These are phyloP conservation scores for Mormyrops attenuatus DNA, from an alignment of 2,797 vertebrate genomes.

Conservation along the genomic window DNA sequence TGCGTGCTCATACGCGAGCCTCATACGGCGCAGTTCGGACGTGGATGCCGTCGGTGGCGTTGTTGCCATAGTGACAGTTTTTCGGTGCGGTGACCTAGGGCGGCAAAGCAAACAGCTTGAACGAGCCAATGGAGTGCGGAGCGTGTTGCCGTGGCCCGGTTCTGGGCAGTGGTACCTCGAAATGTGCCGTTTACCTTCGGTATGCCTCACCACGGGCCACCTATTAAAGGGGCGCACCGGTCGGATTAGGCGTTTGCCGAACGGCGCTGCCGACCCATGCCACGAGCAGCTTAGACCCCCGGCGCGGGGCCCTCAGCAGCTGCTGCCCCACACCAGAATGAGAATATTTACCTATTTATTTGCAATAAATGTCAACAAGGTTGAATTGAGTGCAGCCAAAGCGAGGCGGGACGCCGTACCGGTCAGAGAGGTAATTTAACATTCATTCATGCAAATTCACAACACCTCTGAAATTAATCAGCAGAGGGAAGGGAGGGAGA, in stretches of 20 bases:
- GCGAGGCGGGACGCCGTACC: conserved; percentile 48
- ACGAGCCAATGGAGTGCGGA: neutral
- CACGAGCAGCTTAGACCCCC: conserved; percentile 63
- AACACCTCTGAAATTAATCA: conserved; percentile 60
- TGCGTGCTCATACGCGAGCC: too few species aligned
- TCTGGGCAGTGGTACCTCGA: neutral
- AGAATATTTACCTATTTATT: conserved; percentile 71
- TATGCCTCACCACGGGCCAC: neutral
- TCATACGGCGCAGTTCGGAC: neutral
- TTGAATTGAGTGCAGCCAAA: conserved; percentile 62
- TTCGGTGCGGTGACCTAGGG: neutral
- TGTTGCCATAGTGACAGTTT: neutral
- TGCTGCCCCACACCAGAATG: conserved; percentile 55
- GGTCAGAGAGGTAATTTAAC: conserved; percentile 62
- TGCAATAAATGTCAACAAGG: conserved; percentile 68
- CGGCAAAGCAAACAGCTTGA: neutral
- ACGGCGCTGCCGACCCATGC: conserved; percentile 50
- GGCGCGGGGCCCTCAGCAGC: conserved; percentile 46
- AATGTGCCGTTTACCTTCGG: neutral
- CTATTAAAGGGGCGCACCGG: neutral
- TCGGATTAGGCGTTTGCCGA: neutral
- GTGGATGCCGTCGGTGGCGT: neutral
- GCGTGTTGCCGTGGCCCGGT: neutral
- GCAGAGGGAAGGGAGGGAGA: conserved; percentile 35
- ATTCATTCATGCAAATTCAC: conserved; percentile 70